Percentiles rank a stretch among this genome's conserved stretches.
These are phyloP conservation scores for Chorisops tibialis DNA, from an alignment of 2,888 invertebrate species.

Conservation along the genomic window DNA sequence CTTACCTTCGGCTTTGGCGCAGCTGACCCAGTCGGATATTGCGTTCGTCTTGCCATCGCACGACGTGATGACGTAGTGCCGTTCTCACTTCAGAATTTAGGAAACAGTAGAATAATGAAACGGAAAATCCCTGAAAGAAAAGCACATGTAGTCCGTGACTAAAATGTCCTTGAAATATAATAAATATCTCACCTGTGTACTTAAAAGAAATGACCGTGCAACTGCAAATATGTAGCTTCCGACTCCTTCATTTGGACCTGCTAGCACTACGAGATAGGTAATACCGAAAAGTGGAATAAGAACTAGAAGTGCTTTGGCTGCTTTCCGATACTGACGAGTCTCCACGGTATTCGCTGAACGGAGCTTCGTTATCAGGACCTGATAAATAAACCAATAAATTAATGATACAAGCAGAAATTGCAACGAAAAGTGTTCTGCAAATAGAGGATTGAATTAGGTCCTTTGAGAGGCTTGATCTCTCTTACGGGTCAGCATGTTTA, in stretches of 20 bases:
- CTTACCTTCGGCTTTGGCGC: conserved; percentile 46
- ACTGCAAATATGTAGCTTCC: conserved; percentile 74
- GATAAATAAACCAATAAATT: not conserved
- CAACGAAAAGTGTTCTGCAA: too few species aligned
- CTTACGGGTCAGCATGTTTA: too few species aligned
- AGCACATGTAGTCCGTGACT: conserved; percentile 1
- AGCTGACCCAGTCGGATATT: conserved; percentile 45
- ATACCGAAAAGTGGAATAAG: conserved; percentile 91
- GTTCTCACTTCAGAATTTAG: conserved; percentile 88
- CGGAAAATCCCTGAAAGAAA: conserved; percentile 73
- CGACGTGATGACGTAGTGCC: conserved; percentile 71
- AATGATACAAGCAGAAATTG: too few species aligned
- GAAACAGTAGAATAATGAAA: conserved; percentile 90
- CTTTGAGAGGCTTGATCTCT: too few species aligned
- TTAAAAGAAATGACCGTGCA: conserved; percentile 75
- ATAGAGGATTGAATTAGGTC: too few species aligned
- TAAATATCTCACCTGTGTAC: conserved; percentile 74
- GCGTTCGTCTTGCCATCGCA: conserved; percentile 50
- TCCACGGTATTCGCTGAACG: conserved; percentile 86
- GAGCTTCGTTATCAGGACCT: conserved; percentile 91
- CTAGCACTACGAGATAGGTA: conserved; percentile 82
- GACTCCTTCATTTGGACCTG: conserved; percentile 73
- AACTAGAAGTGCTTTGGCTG: conserved; percentile 85
- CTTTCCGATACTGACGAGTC: conserved; percentile 86
- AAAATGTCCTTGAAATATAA: not conserved